phyloP scores from a whole-genome alignment of 2,113 vertebrate species.

The Nibea coibor region DNA sequence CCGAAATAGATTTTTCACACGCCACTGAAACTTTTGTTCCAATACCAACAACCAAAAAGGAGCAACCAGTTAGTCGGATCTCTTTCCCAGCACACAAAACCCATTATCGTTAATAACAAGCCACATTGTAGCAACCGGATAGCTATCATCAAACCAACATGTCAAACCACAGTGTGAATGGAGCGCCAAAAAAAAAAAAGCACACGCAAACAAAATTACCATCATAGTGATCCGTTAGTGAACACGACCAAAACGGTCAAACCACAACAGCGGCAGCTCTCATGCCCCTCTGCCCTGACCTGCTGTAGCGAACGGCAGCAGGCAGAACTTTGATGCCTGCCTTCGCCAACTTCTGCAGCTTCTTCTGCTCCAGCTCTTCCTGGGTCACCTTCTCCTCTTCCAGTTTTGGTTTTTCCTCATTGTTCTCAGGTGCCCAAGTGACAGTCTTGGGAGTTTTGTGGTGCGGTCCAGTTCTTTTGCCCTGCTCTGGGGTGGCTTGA shows the following conservation, averaged over 20 bases:
- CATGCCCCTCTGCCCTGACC: slow-evolving; percentile 86
- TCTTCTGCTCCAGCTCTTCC: slow-evolving; percentile 82
- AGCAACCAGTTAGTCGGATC: slow-evolving; percentile 35
- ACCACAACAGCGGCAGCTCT: slow-evolving; percentile 22
- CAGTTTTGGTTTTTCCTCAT: slow-evolving; percentile 46
- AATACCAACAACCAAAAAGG: no score
- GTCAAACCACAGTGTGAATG: slow-evolving; percentile 8
- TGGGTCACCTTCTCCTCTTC: slow-evolving; percentile 72
- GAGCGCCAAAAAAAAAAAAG: neutral
- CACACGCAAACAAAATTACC: neutral
- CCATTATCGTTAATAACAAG: neutral
- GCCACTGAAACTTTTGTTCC: slow-evolving; percentile 19
- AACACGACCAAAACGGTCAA: slow-evolving; percentile 13
- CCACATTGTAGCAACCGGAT: neutral
- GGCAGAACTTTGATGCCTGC: slow-evolving; percentile 94
- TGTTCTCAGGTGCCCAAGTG: slow-evolving; percentile 68
- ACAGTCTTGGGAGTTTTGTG: slow-evolving; percentile 68
- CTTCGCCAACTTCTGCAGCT: slow-evolving; percentile 87
- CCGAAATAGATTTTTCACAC: neutral
- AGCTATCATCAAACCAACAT: neutral
- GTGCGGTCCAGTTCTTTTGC: slow-evolving; percentile 55
- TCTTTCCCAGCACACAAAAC: slow-evolving; percentile 8
- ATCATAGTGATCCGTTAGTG: slow-evolving; percentile 48
- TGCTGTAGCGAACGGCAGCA: slow-evolving; percentile 89
- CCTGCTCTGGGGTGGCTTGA: slow-evolving; percentile 85